phyloP scores from a whole-genome alignment of 2,888 invertebrate genomes.

The Galeruca laticollis region DNA sequence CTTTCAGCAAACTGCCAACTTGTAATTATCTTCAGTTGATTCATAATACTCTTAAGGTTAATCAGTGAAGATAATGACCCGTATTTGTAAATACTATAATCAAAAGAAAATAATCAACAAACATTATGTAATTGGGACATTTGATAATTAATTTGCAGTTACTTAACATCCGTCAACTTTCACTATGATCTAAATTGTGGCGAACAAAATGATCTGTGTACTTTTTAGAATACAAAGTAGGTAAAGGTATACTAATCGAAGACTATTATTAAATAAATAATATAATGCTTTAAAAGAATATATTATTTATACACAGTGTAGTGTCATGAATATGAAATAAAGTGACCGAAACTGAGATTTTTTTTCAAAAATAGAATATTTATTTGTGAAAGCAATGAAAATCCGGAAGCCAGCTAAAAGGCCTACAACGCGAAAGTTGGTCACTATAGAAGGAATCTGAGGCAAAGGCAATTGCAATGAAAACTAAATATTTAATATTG shows the following conservation, averaged over 20 bases:
- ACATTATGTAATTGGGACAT: background rate
- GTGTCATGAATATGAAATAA: background rate
- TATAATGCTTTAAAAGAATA: background rate
- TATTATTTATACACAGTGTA: background rate
- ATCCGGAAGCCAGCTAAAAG: too few relatives aligned
- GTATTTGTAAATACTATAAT: conserved; percentile 1
- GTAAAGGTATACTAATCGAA: background rate
- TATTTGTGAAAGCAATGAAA: too few relatives aligned
- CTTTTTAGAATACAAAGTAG: background rate
- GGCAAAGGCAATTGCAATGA: too few relatives aligned
- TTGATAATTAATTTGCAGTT: background rate
- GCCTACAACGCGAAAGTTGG: too few relatives aligned
- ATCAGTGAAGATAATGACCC: background rate
- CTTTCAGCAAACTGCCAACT: background rate
- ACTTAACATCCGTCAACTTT: conserved; percentile 7
- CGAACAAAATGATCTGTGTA: background rate
- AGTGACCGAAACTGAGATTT: too few relatives aligned
- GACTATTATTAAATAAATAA: background rate
- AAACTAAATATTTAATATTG: too few relatives aligned
- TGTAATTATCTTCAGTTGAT: too few relatives aligned
- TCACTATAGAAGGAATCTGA: too few relatives aligned
- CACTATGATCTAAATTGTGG: background rate
- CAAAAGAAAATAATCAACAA: background rate
- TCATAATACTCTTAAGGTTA: background rate
- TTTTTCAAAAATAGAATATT: too few relatives aligned